These are phyloP conservation scores for Florisuga fusca DNA, from an alignment of 2,797 vertebrate species.

Conservation along the genomic window DNA sequence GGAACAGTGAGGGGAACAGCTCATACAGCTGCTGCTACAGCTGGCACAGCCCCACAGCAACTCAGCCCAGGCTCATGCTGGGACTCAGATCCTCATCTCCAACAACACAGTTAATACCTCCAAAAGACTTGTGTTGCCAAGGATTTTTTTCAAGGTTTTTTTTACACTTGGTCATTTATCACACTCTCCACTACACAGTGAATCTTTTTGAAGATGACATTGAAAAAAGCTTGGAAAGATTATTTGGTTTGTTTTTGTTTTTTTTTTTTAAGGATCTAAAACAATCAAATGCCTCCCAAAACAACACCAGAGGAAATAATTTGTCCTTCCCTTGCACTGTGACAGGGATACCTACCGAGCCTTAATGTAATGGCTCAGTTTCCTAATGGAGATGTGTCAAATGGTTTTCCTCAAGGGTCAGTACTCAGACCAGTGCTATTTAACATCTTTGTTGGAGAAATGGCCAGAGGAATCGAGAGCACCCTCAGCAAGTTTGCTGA, in stretches of 20 bases:
- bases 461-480: no score
- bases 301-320: neutral
- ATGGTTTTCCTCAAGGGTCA: no score
- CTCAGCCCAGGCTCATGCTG: neutral
- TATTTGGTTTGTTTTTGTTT: neutral
- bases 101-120: no score
- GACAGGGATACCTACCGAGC: no score
- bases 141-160: no score
- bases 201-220: neutral
- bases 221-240: neutral
- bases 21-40: neutral
- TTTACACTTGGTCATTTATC: neutral
- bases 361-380: no score
- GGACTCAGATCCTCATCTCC: neutral
- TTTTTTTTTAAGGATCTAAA: neutral
- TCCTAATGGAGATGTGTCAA: no score
- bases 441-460: no score
- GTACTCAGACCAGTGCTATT: no score
- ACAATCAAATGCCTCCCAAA: neutral
- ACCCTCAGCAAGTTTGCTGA: no score
- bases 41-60: neutral
- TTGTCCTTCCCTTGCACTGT: neutral
- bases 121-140: neutral
- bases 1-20: neutral
- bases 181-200: neutral